These are phyloP conservation scores for Parazoanthus atlanticus DNA, from an alignment of 92 coral and sea anemone genomes.

Conservation along the genomic window DNA sequence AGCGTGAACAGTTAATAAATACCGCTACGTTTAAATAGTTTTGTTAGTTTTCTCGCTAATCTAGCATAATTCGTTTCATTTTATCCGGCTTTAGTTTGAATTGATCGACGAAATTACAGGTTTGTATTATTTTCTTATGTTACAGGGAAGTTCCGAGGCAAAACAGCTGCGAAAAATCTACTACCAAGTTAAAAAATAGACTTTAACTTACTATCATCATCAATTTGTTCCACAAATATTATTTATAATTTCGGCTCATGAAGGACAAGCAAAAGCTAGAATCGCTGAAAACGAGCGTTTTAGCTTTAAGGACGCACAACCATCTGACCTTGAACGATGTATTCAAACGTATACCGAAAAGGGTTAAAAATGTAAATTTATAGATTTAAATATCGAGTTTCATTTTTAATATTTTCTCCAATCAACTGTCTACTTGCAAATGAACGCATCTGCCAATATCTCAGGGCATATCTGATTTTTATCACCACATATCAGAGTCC, in stretches of 20 bases:
- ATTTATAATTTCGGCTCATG: not conserved
- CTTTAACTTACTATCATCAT: not conserved
- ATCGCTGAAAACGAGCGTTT: not conserved
- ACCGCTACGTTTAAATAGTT: not conserved
- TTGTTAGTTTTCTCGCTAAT: conserved; percentile 26
- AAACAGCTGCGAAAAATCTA: no score
- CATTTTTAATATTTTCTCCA: not conserved
- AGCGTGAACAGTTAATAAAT: not conserved
- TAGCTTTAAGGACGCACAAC: not conserved
- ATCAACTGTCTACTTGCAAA: not conserved
- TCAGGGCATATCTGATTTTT: not conserved
- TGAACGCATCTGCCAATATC: not conserved
- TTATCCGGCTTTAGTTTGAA: conserved; percentile 1
- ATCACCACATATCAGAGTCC: not conserved
- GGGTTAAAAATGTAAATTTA: conserved; percentile 13
- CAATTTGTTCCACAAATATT: not conserved
- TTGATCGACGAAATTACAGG: not conserved
- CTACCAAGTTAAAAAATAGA: not conserved
- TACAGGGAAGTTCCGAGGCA: not conserved
- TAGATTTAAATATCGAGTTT: not conserved
- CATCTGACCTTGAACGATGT: not conserved
- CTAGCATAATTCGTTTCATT: not conserved
- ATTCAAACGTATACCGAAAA: not conserved
- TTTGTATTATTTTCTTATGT: not conserved
- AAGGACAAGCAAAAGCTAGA: not conserved